Evolutionary conservation across 2,113 vertebrate genomes (phyloP).

Genomic region (Illadopsis cleaveri): DNA sequence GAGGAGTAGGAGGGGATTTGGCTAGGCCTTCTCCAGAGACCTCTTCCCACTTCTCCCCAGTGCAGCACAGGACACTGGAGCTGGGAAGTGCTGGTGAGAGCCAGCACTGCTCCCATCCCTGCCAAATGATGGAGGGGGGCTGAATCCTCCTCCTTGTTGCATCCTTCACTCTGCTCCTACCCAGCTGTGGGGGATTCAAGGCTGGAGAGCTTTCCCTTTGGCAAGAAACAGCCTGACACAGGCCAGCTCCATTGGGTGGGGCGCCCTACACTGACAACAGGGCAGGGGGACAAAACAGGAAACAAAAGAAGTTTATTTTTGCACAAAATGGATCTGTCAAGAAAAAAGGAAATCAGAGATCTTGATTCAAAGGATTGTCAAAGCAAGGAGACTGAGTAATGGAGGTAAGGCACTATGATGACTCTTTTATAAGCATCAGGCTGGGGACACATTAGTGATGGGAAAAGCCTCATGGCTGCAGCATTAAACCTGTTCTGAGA

Average conservation of each 20-base stretch:
- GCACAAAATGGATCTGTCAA: not conserved
- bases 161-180: not conserved
- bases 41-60: not conserved
- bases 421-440: not conserved
- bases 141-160: not conserved
- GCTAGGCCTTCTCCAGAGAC: not conserved
- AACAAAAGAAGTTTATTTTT: not conserved
- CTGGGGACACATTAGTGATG: not conserved
- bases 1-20: not conserved
- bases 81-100: not conserved
- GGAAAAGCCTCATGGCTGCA: not conserved
- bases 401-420: not conserved
- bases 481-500: not conserved
- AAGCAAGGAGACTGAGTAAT: not conserved
- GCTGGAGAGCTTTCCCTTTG: not conserved
- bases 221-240: not conserved
- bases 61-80: accelerated
- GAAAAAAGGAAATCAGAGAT: not conserved
- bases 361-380: not conserved
- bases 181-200: not conserved
- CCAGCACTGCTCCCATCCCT: not conserved
- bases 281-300: not conserved
- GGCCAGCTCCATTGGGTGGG: not conserved
- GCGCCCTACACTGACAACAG: not conserved
- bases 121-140: not conserved